Conservation (phyloP, 92 coral and sea anemone species). For the Blastomussa wellsi region DNA sequence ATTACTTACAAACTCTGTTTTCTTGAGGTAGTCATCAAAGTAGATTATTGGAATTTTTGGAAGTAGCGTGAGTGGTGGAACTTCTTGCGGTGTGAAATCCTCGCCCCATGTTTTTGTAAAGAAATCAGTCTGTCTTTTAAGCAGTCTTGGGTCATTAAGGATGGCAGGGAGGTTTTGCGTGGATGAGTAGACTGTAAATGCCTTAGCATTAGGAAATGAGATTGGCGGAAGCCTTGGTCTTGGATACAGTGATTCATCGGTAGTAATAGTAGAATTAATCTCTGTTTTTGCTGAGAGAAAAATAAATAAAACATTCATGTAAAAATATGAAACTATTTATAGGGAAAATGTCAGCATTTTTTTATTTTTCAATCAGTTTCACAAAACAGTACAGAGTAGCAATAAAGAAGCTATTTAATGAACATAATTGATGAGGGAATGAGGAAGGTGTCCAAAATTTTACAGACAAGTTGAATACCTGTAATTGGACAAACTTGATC, state of each 20-base stretch:
- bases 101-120: constrained; percentile 97
- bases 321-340: neutral
- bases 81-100: constrained; percentile 86
- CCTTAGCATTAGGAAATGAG: constrained; percentile 72
- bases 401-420: no score
- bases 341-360: no score
- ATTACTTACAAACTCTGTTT: constrained; percentile 77
- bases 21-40: constrained; percentile 84
- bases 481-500: no score
- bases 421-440: no score
- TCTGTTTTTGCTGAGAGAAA: constrained; percentile 50
- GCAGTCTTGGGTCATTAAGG: constrained; percentile 86
- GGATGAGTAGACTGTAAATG: constrained; percentile 91
- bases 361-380: no score
- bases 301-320: neutral
- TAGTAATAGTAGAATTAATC: constrained; percentile 18
- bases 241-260: constrained; percentile 80
- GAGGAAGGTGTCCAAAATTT: no score
- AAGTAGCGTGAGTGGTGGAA: constrained; percentile 90
- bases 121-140: constrained; percentile 85
- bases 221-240: constrained; percentile 88
- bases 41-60: constrained; percentile 72
- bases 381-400: no score
- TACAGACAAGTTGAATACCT: no score
- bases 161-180: constrained; percentile 98